Evolutionary conservation across 1,140 invertebrate species (phyloP), one percentile per base, ranked within the genome.

Genomic region (Polypedilum vanderplanki): DNA sequence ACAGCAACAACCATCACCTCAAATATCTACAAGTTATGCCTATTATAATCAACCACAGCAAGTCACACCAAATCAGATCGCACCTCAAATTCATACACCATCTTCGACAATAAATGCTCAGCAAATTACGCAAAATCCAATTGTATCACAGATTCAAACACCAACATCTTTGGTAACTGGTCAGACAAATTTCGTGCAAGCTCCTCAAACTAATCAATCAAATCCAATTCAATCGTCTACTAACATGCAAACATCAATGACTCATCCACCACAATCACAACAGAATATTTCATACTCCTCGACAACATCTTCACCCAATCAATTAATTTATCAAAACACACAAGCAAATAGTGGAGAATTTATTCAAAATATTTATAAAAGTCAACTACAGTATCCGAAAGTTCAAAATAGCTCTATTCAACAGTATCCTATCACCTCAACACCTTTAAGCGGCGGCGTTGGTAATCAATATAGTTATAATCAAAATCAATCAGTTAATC

Each of bases 271-370:
- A 10, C 40, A 73, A 46, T 57, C 22, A 33, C 33, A 9, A 24
- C 73, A 15, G 15, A 1, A 33, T 3, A 33, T 33, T 33, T 1
- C 24, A 5, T 33, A 33, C 24, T 33, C 24, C 5, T 40, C 65
- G 40, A 8, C 65, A 70, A 73, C 73, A 46, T 15, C 41, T 33
- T 1, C 24, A 33, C 24, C 24, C 5, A 33, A 9, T n/a, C 15
- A 70, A 41, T 33, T 22, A 73, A 41, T 57, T 12, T 75, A 75
- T 73, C 75, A 75, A 40, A 73, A 1, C 73, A 7, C 24, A 33
- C 24, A 33, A 33, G 24, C 46, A 57, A 57, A 12, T 12, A 57
- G n/a, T 57, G 46, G 46, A 57, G 46, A 57, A n/a, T 57, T 57
- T n/a, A 57, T 57, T 57, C 46, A 57, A 15, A 57, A 57, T 57